Evolutionary conservation across 1,140 invertebrate species (phyloP), one percentile per base, ranked within the genome.

Genomic region (Pollicipes pollicipes): DNA sequence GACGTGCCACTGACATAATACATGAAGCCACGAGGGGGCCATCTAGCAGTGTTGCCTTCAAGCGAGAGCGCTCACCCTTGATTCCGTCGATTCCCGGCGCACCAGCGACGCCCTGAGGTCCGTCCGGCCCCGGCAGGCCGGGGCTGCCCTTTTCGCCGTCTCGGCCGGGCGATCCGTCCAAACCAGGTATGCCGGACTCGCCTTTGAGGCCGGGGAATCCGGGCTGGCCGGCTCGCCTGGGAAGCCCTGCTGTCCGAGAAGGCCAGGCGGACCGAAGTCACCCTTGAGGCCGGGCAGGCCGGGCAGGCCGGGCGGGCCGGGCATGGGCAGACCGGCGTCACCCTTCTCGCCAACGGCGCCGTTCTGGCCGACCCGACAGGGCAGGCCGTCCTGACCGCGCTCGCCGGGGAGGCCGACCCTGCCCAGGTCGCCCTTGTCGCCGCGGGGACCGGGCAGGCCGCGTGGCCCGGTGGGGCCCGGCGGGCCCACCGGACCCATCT

Each of bases 401-500:
- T 31, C 29, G 31, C 76, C 76, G n/a, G 32, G 67, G 70, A 70
- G 24, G 45, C 75, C 75, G 24, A 73, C 73, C 70, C 72, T 66
- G 10, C 75, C 75, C 68, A 72, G 74, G 30, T 72, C 70, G 16
- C 75, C 75, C 68, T 76, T 76, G 28, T 76, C 75, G 0, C 75
- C 75, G 64, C 73, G 28, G 27, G 66, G 8, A 21, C 75, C 75
- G 69, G 71, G 71, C 28, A 37, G 69, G 30, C 72, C 73, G 35
- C 35, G 35, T 17, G 35, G 35, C 35, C 35, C 35, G 35, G 6
- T 6, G 6, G 35, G 35, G 6, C 35, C 35, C 6, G 35, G 35
- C 17, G 35, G 35, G 72, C 94, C 94, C 32, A 91, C 93, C 0
- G 90, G 83, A 79, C 93, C 94, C 76, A 91, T 89, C 13, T 85